Base-by-base conservation (phyloP, 2,888 invertebrate species). In the Orthosia incerta region DNA sequence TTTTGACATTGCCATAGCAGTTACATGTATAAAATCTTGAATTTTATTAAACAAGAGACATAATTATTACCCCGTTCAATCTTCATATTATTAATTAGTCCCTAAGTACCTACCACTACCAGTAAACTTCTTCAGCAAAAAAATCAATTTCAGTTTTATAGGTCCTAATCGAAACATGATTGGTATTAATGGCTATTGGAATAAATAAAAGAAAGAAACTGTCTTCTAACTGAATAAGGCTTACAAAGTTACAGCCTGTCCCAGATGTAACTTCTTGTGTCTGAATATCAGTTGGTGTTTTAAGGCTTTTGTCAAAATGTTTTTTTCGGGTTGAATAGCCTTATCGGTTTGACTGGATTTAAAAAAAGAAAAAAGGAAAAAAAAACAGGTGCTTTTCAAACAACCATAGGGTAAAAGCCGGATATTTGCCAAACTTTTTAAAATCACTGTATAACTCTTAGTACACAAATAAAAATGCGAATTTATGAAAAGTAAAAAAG, bases 221-320 rank as follows among this genome's bases (percentile, higher is more conserved):
- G n/a, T 39, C 13, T 45, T 18, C 20, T 23, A 26, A 53, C 23
- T 57, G n/a, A 73, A 73, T 63, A 12, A 4, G 39, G 45, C 23
- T 46, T 56, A 46, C 50, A 31, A 45, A 45, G 16, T 70, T 20
- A 57, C 76, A 4, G n/a, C 12, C 45, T 61, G 20, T 13, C 23
- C 50, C 55, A 79, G 79, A 79, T 72, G 71, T 31, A 79, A 60
- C 60, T 20, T 45, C 60, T 16, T 60, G 15, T 56, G 20, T 50
- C 50, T 13, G 20, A 61, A 70, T 60, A 70, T 20, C 13, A 46
- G 12, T 53, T 26, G 1, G 45, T 4, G 23, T 55, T 74, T 50
- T 55, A 26, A 60, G 53, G 45, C 13, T 16, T 45, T 23, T 11
- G 16, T 60, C 16, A 20, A 7, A 45, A 45, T 31, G 4, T 55